These are phyloP conservation scores for Perca fluviatilis DNA, from an alignment of 2,113 vertebrate genomes.

Conservation along the genomic window DNA sequence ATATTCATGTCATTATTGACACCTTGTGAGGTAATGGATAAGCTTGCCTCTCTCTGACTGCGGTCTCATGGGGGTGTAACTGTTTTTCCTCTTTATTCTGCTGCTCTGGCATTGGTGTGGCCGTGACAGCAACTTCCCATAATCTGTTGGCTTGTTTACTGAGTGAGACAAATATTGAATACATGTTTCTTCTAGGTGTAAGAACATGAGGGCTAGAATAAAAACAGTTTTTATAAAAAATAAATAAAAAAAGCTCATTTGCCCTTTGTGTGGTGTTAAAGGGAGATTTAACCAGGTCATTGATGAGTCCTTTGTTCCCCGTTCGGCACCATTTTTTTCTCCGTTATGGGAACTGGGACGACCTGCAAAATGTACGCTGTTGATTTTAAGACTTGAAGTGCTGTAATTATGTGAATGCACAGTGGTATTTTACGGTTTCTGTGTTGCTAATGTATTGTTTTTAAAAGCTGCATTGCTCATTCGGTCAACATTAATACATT, in stretches of 20 bases:
- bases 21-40: no score
- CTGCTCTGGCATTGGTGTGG: not conserved
- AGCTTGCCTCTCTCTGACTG: not conserved
- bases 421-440: slow-evolving; percentile 5
- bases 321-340: slow-evolving; percentile 5
- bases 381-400: slow-evolving; percentile 21
- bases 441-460: slow-evolving; percentile 5
- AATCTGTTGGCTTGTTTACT: not conserved
- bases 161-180: not conserved
- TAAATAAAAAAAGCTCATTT: slow-evolving; percentile 6
- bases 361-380: slow-evolving; percentile 1
- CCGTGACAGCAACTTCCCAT: not conserved
- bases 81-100: not conserved
- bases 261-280: slow-evolving; percentile 4
- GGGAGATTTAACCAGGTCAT: not conserved
- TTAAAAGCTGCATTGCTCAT: not conserved
- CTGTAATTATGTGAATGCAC: slow-evolving; percentile 15
- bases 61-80: not conserved
- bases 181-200: not conserved
- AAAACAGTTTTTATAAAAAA: no score
- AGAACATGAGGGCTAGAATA: no score
- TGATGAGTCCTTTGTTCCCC: slow-evolving; percentile 7
- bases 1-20: not conserved
- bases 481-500: slow-evolving; percentile 6
- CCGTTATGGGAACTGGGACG: not conserved